Conservation (phyloP, 2,888 invertebrate species). For the Pilophorus perplexus region DNA sequence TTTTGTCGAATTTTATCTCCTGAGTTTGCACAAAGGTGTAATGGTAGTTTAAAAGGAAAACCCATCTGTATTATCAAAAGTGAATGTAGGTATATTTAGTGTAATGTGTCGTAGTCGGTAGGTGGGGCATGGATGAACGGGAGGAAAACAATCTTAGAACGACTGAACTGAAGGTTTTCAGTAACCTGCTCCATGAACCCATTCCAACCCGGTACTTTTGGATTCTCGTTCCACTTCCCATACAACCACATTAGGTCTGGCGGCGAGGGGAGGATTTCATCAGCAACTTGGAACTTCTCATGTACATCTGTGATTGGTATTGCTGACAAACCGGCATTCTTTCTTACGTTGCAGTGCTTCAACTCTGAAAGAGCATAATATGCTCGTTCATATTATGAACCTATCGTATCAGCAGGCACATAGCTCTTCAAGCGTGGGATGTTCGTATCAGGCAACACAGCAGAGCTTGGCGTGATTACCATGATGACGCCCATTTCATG, state of each 20-base stretch:
- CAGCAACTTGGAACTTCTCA: background rate
- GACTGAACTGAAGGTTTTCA: too few relatives aligned
- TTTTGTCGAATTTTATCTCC: too few relatives aligned
- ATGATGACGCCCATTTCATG: constrained; percentile 24
- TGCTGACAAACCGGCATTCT: background rate
- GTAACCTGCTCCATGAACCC: constrained; percentile 50
- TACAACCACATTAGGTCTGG: constrained; percentile 30
- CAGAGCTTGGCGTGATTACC: constrained; percentile 15
- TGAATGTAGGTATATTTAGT: too few relatives aligned
- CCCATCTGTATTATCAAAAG: too few relatives aligned
- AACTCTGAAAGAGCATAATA: background rate
- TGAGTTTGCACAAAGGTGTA: too few relatives aligned
- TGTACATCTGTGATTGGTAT: background rate
- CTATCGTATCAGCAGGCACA: background rate
- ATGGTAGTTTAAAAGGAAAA: too few relatives aligned
- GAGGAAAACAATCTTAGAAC: too few relatives aligned
- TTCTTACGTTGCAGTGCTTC: background rate
- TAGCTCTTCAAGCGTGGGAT: constrained; percentile 11
- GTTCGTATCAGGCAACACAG: constrained; percentile 1
- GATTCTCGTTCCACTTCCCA: constrained; percentile 8
- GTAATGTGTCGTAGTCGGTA: too few relatives aligned
- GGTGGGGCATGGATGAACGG: too few relatives aligned
- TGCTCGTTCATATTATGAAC: too few relatives aligned
- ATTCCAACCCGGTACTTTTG: constrained; percentile 48
- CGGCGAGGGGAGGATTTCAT: background rate